Evolutionary conservation across 2,797 vertebrate genomes (phyloP), one percentile per base, ranked within the genome.

Genomic region (Oryzias sinensis): DNA sequence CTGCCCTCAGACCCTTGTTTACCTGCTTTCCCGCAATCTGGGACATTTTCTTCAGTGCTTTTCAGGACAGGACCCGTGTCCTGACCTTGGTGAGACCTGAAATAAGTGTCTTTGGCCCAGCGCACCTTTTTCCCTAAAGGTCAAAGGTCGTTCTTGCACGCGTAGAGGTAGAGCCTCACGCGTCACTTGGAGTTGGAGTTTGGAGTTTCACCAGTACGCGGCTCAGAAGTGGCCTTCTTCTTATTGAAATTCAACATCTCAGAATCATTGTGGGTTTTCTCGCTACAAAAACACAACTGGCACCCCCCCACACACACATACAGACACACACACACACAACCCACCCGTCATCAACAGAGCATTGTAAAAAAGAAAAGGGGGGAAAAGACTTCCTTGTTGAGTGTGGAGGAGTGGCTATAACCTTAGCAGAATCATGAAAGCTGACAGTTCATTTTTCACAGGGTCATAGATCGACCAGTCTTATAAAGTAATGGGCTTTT

Each of bases 401-500:
- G 83, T 89, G 84, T 91, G 86, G 85, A 90, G 89, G 84, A 92
- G 88, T 82, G 40, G 86, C 85, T 85, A 86, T 92, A 92, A 91
- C 89, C 89, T 91, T 92, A 91, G 87, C 87, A 85, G 88, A 91
- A 91, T 92, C 91, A 92, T 92, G 90, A 92, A 92, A 91, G 88
- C 86, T 92, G 92, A 92, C 92, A 93, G 91, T 91, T 92, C 91
- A 93, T 93, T 93, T 93, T 92, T 93, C 92, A 93, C 87, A 87
- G 88, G 89, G 89, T 91, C 91, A 92, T 90, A 92, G 89, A 93
- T 92, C 89, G 84, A 81, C 77, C 81, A 87, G 87, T 88, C 87
- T 92, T 92, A 93, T 91, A 92, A 92, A 91, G 91, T 92, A 93
- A 93, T 92, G 90, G 90, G 89, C 91, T 93, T 93, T 85, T 84